Base-by-base conservation (phyloP, 2,113 vertebrate genomes). In the Felis chaus region DNA sequence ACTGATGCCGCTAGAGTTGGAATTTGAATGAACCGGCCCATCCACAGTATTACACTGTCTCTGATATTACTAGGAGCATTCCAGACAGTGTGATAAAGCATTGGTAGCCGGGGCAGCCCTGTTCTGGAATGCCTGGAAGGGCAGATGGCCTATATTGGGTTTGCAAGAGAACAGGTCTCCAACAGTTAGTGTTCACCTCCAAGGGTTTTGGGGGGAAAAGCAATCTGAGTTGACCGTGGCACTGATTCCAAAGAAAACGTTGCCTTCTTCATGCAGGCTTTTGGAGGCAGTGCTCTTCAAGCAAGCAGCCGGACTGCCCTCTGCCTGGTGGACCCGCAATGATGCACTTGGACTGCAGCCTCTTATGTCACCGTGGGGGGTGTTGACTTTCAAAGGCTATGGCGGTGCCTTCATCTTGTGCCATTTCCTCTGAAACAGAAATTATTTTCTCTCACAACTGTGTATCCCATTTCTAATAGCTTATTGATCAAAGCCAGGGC, bases 401-500 rank as follows among this genome's bases (percentile, higher is more conserved):
- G 41, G 78, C 1, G 0, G 66, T 13, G 10, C 85, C 91, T 91
- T 94, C 93, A 91, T 95, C 71, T 78, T 83, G 91, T 50, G 93
- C 91, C 87, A 84, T 93, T 96, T 97, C 91, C 89, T 92, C 95
- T 61, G 94, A 83, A 93, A 97, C 71, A 95, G 79, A 94, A 89
- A 85, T 93, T 89, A 92, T 96, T 98, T 97, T 93, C 73, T 88
- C 82, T 95, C 16, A 31, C 73, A 79, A 89, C 86, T 89, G 81
- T 85, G 89, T 78, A 48, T 95, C 73, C 15, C 76, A 71, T 97
- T 92, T 96, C n/a, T 96, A 97, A 97, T 86, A 93, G 97, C 82
- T 97, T 97, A 95, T 97, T 97, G 97, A 98, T 97, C 93, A 97
- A 97, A 97, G 96, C 80, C 71, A 86, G 79, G 89, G 50, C 93